Base-by-base conservation (phyloP, 1,140 invertebrate genomes). In the Polypedilum pembai region DNA sequence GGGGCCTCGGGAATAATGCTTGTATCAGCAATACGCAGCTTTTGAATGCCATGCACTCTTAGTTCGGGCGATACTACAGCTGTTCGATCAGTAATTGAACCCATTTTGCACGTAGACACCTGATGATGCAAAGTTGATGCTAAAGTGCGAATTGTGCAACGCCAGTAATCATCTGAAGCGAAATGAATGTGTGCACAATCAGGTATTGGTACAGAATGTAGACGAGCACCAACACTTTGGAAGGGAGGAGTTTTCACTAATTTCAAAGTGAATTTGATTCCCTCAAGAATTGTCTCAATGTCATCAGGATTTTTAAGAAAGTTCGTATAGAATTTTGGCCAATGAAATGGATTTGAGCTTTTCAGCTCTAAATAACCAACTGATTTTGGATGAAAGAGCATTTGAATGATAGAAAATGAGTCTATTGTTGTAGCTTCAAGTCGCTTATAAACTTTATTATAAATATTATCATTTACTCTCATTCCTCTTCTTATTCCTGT, bases 81-180 rank as follows among this genome's bases (percentile, higher is more conserved):
- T 0, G 86, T 88, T 0, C 86, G 84, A 80, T 95, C 93, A 45
- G 83, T 83, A 65, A 82, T 85, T 0, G 91, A 89, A 3, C 94
- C 94, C 94, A 95, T 95, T 81, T 93, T 94, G 77, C 90, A 92
- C 0, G 93, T 95, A 0, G 92, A 89, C 0, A 89, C 87, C 0
- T 92, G 92, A 85, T 95, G 92, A 78, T 94, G 45, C 15, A 56
- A 56, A n/a, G 45, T n/a, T 15, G 45, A 12, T 56, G 45, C 12
- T 12, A 56, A 15, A 4, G 45, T 56, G 8, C 45, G 45, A 56
- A 56, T 56, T 15, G 88, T 86, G 79, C 92, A 93, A 76, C 87
- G 84, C 87, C 91, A 91, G 77, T 93, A 94, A 1, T 84, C 82
- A 73, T 91, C 89, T 5, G 83, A 84, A 3, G 80, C 86, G 76